These are phyloP conservation scores for Caenorhabditis angaria DNA, from an alignment of 2,888 invertebrate species.

Conservation along the genomic window DNA sequence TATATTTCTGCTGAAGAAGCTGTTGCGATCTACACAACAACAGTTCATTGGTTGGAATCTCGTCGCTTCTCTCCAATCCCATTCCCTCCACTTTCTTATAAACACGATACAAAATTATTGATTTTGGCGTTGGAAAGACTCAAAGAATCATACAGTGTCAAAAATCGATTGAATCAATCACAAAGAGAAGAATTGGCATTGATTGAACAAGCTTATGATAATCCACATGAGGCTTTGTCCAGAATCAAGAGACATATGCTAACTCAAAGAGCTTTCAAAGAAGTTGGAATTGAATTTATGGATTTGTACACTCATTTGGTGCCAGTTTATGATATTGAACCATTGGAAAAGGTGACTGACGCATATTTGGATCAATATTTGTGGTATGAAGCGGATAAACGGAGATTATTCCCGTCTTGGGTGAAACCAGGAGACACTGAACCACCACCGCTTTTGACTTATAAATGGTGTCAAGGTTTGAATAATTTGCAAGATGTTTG, in stretches of 20 bases:
- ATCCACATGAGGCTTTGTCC: conserved; percentile 97
- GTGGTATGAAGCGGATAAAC: conserved; percentile 97
- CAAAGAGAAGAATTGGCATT: conserved; percentile 97
- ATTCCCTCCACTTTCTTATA: conserved; percentile 98
- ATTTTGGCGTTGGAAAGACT: conserved; percentile 91
- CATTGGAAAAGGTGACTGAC: conserved; percentile 98
- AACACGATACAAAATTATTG: conserved; percentile 97
- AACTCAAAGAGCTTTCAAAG: conserved; percentile 80
- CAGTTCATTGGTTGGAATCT: conserved; percentile 99
- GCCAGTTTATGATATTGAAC: conserved; percentile 98
- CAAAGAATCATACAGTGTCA: conserved; percentile 72
- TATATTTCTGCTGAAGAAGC: conserved; percentile 99
- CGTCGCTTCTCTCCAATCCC: conserved; percentile 98
- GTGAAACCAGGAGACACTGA: conserved; percentile 98
- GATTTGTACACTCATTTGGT: conserved; percentile 98
- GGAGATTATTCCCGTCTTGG: conserved; percentile 96
- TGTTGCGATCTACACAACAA: conserved; percentile 98
- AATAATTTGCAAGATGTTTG: conserved; percentile 86
- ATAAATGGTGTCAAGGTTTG: conserved; percentile 92
- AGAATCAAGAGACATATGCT: conserved; percentile 98
- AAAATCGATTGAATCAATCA: conserved; percentile 88
- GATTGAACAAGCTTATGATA: conserved; percentile 99
- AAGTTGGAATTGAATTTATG: conserved; percentile 99
- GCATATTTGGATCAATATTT: conserved; percentile 99
- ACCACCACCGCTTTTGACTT: conserved; percentile 83